Base-by-base conservation (phyloP, 2,797 vertebrate species). In the Pithecia hirsuta region DNA sequence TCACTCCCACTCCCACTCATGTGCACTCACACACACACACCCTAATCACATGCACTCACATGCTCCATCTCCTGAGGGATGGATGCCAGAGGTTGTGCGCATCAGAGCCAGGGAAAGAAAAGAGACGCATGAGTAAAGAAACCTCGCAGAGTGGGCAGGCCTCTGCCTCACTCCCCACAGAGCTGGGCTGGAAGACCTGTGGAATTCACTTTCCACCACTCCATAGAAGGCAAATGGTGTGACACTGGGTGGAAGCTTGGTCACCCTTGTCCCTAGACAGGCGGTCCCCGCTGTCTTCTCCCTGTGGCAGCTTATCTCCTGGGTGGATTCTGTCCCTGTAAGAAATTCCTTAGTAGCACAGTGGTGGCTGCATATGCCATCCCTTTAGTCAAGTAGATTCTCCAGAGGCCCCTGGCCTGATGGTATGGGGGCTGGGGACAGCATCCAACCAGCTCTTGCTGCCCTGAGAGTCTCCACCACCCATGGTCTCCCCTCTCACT, bases 321-420 rank as follows among this genome's bases (percentile, higher is more conserved):
- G 85, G 52, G 55, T 39, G 1, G 17, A 19, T 41, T 48, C 67
- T 92, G 41, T 64, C 57, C 64, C 97, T 74, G 70, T 72, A 44
- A 67, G 91, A 72, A 85, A 86, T 8, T 87, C 78, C 87, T 95
- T 44, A 26, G 70, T 57, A 30, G 30, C 83, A 67, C 48, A 55
- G 0, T 74, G 41, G 82, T 76, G 78, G 13, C 79, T 81, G 8
- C 83, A 82, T 48, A 52, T 87, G 59, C 64, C 88, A 57, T 48
- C 36, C n/a, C 88, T 50, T 74, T 39, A 87, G 61, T 61, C 90
- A 67, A 79, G 36, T 12, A 78, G 76, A 39, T 80, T 61, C 55
- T 89, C 70, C 75, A 7, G 41, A 81, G 57, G 26, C 1, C 36
- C 19, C 44, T 3, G 33, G 48, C 61, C 61, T 15, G 78, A 28